Conservation (phyloP, 2,113 vertebrate genomes). For the Abramis brama region DNA sequence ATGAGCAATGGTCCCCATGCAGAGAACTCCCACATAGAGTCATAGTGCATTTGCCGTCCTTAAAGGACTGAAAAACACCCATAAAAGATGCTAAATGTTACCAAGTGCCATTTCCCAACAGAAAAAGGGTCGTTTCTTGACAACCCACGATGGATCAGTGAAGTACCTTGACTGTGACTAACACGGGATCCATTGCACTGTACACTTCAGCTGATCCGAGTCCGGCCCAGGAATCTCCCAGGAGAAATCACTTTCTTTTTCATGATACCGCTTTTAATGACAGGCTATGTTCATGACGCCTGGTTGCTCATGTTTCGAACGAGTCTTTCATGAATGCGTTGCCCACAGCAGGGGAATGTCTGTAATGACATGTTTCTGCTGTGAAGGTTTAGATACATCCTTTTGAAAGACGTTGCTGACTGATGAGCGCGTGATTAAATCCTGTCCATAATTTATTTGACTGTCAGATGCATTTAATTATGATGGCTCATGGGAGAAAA, state of each 20-base stretch:
- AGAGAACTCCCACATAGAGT: slow-evolving; percentile 9
- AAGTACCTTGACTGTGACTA: background rate
- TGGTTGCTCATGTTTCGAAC: background rate
- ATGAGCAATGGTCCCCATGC: slow-evolving; percentile 13
- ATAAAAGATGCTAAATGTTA: slow-evolving; percentile 3
- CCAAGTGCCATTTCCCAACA: background rate
- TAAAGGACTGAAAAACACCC: background rate
- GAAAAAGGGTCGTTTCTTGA: background rate
- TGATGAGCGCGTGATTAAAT: slow-evolving; percentile 29
- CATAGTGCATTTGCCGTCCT: background rate
- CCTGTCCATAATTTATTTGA: slow-evolving; percentile 37
- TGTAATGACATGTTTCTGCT: slow-evolving; percentile 40
- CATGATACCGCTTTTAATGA: background rate
- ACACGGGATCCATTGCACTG: background rate
- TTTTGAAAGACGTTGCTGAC: slow-evolving; percentile 29
- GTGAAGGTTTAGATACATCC: slow-evolving; percentile 29
- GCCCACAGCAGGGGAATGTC: background rate
- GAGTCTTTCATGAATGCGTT: slow-evolving; percentile 11
- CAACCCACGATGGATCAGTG: background rate
- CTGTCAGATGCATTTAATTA: slow-evolving; percentile 39
- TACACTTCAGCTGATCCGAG: background rate
- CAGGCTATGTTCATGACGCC: slow-evolving; percentile 21
- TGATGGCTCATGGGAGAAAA: slow-evolving; percentile 21
- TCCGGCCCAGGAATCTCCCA: background rate
- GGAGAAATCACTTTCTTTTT: slow-evolving; percentile 21